Evolutionary conservation across 1,140 invertebrate species (phyloP), one percentile per base, ranked within the genome.

Genomic region (Ceratina japonica): DNA sequence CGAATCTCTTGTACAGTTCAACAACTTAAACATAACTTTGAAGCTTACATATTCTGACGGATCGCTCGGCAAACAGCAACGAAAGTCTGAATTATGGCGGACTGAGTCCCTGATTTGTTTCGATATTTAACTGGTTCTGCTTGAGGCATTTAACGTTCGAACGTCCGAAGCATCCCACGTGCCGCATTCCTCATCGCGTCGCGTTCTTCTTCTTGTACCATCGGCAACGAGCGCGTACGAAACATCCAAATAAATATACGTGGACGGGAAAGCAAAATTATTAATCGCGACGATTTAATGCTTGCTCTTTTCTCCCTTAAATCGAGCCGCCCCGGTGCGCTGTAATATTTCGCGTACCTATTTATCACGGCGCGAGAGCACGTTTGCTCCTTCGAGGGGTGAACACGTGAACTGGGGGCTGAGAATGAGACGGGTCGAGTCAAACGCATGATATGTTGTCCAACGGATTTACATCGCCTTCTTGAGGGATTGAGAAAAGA

Each of bases 1-100:
- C 82, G 83, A 78, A 81, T 81, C 51, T 69, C 80, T 70, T 77
- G 75, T 89, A 86, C 89, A 89, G 89, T 89, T 90, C 87, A 91
- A 91, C 91, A 91, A 92, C 91, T 92, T 91, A 92, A 92, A 91
- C 90, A 91, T 91, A 92, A 92, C 91, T 92, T 89, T 79, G 85
- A 90, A 91, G 90, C 90, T 91, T 92, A 90, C 87, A 85, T 87
- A 85, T 82, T 82, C 87, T 91, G 90, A 92, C 90, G 89, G 89
- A 92, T 91, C 87, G 89, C 88, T 91, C 85, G 86, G 89, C 90
- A 92, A 92, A 91, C 87, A 91, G 80, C 83, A 82, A 80, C 79
- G 77, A 90, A 91, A 91, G 91, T 91, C 91, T 91, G 90, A 92
- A 88, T 92, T 91, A 92, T 90, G 83, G 84, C 84, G 79, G 86